phyloP scores from a whole-genome alignment of 2,113 vertebrate genomes.

The Glaucomys volans region DNA sequence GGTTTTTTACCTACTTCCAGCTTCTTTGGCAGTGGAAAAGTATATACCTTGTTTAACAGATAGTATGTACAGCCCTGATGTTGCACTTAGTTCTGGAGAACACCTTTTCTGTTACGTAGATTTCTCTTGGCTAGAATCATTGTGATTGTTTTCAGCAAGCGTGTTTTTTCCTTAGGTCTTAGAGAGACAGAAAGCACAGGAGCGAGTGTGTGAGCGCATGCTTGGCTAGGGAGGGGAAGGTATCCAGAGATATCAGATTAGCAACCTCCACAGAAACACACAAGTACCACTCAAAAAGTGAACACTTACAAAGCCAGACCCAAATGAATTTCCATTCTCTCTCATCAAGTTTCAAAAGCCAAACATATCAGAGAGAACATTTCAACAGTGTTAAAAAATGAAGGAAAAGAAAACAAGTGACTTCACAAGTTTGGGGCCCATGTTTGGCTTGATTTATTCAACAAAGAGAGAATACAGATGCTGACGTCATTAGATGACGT shows the following conservation, averaged over 20 bases:
- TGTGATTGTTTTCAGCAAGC: constrained; percentile 51
- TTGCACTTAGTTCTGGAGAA: background rate
- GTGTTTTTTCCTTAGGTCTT: background rate
- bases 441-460: constrained; percentile 14
- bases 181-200: background rate
- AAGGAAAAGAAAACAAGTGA: constrained; percentile 40
- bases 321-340: constrained; percentile 45
- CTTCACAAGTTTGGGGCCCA: background rate
- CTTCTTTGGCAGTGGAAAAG: constrained; percentile 18
- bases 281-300: background rate
- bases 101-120: background rate
- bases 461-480: background rate
- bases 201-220: background rate
- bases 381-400: background rate
- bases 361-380: background rate
- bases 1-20: constrained; percentile 37
- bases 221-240: background rate
- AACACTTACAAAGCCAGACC: background rate
- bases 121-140: background rate
- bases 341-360: constrained; percentile 19
- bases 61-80: background rate
- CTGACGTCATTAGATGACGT: background rate
- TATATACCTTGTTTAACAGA: background rate
- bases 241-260: background rate
- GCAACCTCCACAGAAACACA: background rate